Percentiles rank a stretch among this genome's conserved stretches.
phyloP scores from a whole-genome alignment of 2,113 vertebrate species.

The Tilapia sparmanii region DNA sequence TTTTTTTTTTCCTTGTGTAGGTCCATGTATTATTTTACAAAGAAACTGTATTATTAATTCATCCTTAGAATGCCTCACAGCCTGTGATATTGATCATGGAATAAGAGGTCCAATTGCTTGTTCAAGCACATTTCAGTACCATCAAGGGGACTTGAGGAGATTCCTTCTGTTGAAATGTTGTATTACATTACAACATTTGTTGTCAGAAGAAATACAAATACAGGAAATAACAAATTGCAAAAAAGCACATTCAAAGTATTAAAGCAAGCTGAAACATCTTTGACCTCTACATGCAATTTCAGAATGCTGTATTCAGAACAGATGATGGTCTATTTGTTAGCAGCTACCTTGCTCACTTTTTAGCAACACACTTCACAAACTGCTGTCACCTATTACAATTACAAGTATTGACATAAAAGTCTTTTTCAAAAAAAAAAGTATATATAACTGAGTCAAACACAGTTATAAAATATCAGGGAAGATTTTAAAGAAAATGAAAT shows the following conservation, averaged over 20 bases:
- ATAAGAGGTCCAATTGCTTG: not conserved
- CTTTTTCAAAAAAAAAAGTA: not conserved
- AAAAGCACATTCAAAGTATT: not conserved
- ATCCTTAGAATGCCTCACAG: not conserved
- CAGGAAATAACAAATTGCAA: not conserved
- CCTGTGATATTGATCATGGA: conserved; percentile 19
- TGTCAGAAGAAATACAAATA: not conserved
- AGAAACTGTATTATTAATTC: conserved; percentile 19
- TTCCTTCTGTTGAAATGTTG: not conserved
- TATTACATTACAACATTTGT: not conserved
- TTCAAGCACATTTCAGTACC: not conserved
- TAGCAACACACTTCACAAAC: not conserved
- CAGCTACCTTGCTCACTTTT: not conserved
- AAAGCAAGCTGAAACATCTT: not conserved
- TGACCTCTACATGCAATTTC: not conserved
- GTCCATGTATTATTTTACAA: not conserved
- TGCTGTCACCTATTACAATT: not conserved
- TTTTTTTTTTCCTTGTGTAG: not conserved
- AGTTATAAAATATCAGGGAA: not conserved
- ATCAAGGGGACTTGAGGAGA: not conserved
- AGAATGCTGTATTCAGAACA: not conserved
- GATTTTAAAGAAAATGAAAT: not conserved
- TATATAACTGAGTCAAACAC: not conserved
- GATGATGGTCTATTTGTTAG: not conserved
- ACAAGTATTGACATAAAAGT: not conserved